These are phyloP conservation scores for Oscheius sp. DNA, from an alignment of 1,140 invertebrate genomes.

Conservation along the genomic window DNA sequence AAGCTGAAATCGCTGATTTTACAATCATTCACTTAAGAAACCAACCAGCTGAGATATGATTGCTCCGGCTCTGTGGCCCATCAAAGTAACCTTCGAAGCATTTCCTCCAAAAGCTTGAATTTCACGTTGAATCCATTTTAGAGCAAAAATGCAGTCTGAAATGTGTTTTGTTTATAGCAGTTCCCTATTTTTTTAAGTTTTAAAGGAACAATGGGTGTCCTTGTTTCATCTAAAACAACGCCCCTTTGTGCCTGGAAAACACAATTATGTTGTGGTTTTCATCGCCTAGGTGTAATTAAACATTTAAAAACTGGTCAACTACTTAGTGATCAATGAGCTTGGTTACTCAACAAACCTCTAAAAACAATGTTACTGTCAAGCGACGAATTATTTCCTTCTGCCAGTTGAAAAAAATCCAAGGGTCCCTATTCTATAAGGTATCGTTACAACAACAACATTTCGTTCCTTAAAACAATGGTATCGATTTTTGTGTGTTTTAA, in stretches of 20 bases:
- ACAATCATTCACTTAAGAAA: too few species aligned
- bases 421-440: conserved; percentile 28
- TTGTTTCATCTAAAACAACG: too few species aligned
- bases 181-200: too few species aligned
- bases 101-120: conserved; percentile 87
- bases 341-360: conserved; percentile 18
- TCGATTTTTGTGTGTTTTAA: background rate
- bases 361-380: conserved; percentile 20
- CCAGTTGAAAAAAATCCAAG: conserved; percentile 17
- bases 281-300: too few species aligned
- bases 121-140: conserved; percentile 76
- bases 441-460: conserved; percentile 24
- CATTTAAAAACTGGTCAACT: too few species aligned
- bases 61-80: conserved; percentile 83
- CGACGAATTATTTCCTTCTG: background rate
- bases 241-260: too few species aligned
- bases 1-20: too few species aligned
- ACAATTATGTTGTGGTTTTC: too few species aligned
- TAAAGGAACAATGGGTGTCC: too few species aligned
- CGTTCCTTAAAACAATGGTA: background rate
- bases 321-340: too few species aligned
- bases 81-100: conserved; percentile 86
- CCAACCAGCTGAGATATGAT: conserved; percentile 67
- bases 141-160: conserved; percentile 26
- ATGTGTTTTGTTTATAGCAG: background rate